Evolutionary conservation across 1,140 invertebrate genomes (phyloP).

Genomic region (Hypothenemus hampei): DNA sequence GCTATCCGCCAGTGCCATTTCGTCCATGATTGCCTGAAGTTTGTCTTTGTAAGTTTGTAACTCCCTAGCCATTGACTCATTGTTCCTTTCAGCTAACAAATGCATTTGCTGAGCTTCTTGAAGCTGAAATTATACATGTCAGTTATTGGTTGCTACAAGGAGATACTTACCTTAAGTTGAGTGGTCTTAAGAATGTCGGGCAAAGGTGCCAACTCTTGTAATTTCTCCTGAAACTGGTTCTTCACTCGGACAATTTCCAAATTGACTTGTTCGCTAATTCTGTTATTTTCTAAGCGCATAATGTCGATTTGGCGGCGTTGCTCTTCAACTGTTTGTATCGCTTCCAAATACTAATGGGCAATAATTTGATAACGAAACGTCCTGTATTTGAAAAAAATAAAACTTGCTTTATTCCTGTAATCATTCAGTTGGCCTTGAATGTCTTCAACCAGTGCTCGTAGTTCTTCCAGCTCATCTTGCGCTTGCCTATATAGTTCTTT

Average conservation of each 20-base stretch:
- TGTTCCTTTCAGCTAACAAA: constrained; percentile 56
- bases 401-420: constrained; percentile 62
- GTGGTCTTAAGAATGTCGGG: constrained; percentile 69
- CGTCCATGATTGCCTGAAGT: constrained; percentile 45
- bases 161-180: constrained; percentile 51
- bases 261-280: constrained; percentile 71
- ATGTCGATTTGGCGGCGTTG: constrained; percentile 65
- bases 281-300: constrained; percentile 68
- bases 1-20: constrained; percentile 41
- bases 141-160: too few species aligned
- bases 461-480: constrained; percentile 63
- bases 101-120: constrained; percentile 65
- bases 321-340: constrained; percentile 70
- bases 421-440: constrained; percentile 66
- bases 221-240: constrained; percentile 70
- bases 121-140: constrained; percentile 37
- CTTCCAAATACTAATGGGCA: constrained; percentile 53
- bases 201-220: constrained; percentile 65
- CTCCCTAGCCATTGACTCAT: constrained; percentile 56
- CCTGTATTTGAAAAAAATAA: background rate
- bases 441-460: constrained; percentile 62
- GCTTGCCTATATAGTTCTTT: constrained; percentile 61
- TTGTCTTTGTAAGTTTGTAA: constrained; percentile 54
- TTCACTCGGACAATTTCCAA: constrained; percentile 69
- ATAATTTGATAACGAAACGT: background rate